A percentile compares a stretch with the other conserved stretches of the same genome.
These are phyloP conservation scores for Parus major DNA, from an alignment of 2,113 vertebrate species.

Conservation along the genomic window DNA sequence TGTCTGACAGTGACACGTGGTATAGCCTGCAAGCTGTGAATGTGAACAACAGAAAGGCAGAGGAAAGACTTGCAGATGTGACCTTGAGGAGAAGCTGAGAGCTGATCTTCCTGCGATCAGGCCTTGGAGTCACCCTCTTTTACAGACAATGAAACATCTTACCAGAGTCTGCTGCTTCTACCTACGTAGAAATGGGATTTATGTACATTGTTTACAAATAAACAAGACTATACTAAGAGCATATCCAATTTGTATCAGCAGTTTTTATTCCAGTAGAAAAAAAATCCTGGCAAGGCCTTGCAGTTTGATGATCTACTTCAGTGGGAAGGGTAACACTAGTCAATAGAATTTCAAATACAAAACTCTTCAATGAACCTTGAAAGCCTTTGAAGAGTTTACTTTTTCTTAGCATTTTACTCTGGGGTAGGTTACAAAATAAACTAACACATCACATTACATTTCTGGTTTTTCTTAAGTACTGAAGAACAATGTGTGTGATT, in stretches of 20 bases:
- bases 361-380: background rate
- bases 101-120: background rate
- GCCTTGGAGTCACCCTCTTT: background rate
- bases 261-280: background rate
- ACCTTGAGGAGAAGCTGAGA: background rate
- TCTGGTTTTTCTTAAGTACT: background rate
- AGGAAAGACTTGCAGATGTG: background rate
- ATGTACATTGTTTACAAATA: background rate
- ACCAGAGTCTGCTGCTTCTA: background rate
- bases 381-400: background rate
- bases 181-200: background rate
- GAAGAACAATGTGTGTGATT: background rate
- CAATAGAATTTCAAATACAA: background rate
- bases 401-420: background rate
- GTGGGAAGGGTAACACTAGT: background rate
- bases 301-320: background rate
- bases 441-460: background rate
- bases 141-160: background rate
- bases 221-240: background rate
- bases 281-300: background rate
- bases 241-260: background rate
- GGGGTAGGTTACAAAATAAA: background rate
- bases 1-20: too few species aligned
- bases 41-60: background rate
- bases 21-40: background rate